These are phyloP conservation scores for Agriopis marginaria DNA, from an alignment of 2,888 invertebrate genomes.

Conservation along the genomic window DNA sequence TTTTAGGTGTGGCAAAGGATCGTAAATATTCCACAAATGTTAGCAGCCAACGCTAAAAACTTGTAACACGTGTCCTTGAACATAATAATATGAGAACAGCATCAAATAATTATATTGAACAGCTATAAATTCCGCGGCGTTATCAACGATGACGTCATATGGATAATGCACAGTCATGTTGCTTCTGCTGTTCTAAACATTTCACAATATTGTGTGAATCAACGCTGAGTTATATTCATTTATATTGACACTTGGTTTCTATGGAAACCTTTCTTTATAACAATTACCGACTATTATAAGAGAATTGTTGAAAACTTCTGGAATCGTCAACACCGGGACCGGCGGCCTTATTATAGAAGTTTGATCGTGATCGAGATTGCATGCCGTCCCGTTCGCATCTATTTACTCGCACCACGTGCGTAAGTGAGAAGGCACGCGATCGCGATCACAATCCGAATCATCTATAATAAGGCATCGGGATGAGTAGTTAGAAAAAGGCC, in stretches of 20 bases:
- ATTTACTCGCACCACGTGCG: too few species aligned
- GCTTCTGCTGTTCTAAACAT: not conserved
- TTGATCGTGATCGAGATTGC: too few species aligned
- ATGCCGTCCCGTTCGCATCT: too few species aligned
- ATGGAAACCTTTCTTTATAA: slow-evolving; percentile 4
- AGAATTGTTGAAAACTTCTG: not conserved
- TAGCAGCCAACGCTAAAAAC: not conserved
- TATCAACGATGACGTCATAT: slow-evolving; percentile 17
- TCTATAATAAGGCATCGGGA: too few species aligned
- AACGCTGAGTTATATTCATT: not conserved
- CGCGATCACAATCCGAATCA: too few species aligned
- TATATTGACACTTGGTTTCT: not conserved
- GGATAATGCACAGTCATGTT: slow-evolving; percentile 8
- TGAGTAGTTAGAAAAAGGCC: too few species aligned
- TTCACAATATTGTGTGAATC: slow-evolving; percentile 11
- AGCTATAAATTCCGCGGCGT: not conserved
- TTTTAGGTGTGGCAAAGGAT: not conserved
- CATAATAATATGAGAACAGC: not conserved
- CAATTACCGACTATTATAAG: not conserved
- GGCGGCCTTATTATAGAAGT: too few species aligned
- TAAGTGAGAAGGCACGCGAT: too few species aligned
- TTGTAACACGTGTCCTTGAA: not conserved
- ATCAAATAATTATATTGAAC: slow-evolving; percentile 2
- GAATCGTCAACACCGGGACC: not conserved
- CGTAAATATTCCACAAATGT: not conserved